Conservation (phyloP, 2,888 invertebrate species). For the Aleiodes testaceus region DNA sequence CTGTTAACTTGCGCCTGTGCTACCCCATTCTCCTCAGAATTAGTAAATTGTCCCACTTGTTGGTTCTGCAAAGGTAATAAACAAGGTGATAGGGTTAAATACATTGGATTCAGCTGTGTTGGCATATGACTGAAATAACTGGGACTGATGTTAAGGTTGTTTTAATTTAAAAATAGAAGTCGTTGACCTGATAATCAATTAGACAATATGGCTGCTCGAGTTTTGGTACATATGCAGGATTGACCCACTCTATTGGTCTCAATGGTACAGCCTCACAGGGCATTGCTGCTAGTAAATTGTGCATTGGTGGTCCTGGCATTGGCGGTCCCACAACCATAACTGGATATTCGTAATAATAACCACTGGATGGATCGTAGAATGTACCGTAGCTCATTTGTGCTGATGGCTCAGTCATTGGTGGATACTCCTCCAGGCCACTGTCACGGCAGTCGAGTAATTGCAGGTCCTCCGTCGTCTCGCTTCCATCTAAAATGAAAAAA, state of each 20-base stretch:
- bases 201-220: slow-evolving; percentile 65
- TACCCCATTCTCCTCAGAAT: slow-evolving; percentile 48
- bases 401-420: slow-evolving; percentile 56
- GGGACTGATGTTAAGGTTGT: background rate
- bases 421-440: slow-evolving; percentile 57
- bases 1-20: slow-evolving; percentile 37
- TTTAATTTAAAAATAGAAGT: slow-evolving; percentile 18
- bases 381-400: slow-evolving; percentile 65
- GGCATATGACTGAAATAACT: background rate
- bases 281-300: slow-evolving; percentile 69
- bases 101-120: background rate
- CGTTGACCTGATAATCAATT: slow-evolving; percentile 65
- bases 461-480: slow-evolving; percentile 70
- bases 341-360: slow-evolving; percentile 70
- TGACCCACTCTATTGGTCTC: slow-evolving; percentile 74
- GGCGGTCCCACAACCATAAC: slow-evolving; percentile 72
- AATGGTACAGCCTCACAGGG: slow-evolving; percentile 73
- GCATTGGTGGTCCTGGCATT: slow-evolving; percentile 61
- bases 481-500: slow-evolving; percentile 62
- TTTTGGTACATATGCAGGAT: slow-evolving; percentile 70
- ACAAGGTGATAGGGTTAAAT: background rate
- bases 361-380: slow-evolving; percentile 68
- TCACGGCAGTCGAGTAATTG: slow-evolving; percentile 63
- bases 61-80: slow-evolving; percentile 49
- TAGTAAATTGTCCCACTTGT: slow-evolving; percentile 56